phyloP scores from a whole-genome alignment of 2,113 vertebrate species.

The Balaeniceps rex region DNA sequence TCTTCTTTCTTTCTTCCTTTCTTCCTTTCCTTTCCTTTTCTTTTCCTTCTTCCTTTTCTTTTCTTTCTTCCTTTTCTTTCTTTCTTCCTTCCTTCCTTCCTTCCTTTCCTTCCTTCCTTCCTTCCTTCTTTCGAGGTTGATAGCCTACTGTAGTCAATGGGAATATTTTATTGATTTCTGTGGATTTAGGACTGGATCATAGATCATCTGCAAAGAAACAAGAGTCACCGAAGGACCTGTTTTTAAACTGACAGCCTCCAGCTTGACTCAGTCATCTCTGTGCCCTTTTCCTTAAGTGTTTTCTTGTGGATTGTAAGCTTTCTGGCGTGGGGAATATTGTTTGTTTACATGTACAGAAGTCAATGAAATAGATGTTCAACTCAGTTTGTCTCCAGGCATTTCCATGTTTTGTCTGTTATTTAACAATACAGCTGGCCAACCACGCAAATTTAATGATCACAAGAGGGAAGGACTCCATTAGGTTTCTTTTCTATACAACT shows the following conservation, averaged over 20 bases:
- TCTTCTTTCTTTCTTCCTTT: not conserved
- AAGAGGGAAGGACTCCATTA: not conserved
- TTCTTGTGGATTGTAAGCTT: not conserved
- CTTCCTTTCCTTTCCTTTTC: not conserved
- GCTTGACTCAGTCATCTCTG: not conserved
- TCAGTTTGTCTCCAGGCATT: not conserved
- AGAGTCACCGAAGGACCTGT: not conserved
- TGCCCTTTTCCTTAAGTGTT: not conserved
- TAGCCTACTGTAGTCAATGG: not conserved
- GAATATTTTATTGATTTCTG: not conserved
- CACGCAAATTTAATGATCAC: not conserved
- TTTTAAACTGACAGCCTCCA: not conserved
- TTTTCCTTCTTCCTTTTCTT: too few relatives aligned
- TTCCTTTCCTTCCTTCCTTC: not conserved
- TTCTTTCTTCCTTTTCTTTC: not conserved
- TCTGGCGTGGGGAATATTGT: not conserved
- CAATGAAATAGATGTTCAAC: not conserved
- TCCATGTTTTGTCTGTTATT: not conserved
- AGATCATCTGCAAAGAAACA: not conserved
- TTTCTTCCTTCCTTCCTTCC: not conserved
- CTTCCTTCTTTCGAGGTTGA: not conserved
- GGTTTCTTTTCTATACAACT: not conserved
- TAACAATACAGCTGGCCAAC: not conserved
- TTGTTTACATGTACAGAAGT: not conserved
- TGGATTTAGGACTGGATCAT: not conserved